phyloP scores from a whole-genome alignment of 2,888 invertebrate species.

The Hyposoter didymator region DNA sequence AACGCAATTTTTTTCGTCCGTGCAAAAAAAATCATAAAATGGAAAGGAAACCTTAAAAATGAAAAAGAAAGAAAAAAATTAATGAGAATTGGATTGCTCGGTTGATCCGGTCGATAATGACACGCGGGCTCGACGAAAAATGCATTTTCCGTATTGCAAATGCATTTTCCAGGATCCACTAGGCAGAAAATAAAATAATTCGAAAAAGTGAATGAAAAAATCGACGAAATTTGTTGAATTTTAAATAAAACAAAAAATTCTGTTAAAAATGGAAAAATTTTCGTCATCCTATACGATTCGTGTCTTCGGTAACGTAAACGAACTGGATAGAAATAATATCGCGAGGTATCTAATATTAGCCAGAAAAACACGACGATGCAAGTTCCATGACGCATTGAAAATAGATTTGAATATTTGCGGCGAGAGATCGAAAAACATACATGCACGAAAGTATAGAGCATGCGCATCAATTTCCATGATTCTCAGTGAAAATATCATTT shows the following conservation, averaged over 20 bases:
- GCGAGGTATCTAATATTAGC: conserved; percentile 59
- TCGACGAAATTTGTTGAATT: background rate
- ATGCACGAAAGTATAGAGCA: conserved; percentile 24
- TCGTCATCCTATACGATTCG: background rate
- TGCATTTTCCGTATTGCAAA: background rate
- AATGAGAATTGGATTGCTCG: conserved; percentile 46
- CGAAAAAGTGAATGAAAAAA: background rate
- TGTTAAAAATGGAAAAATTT: background rate
- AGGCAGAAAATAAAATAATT: background rate
- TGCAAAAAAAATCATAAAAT: conserved; percentile 27
- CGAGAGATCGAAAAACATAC: conserved; percentile 60
- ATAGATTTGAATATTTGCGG: conserved; percentile 64
- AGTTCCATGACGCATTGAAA: conserved; percentile 61
- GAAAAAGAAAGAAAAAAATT: conserved; percentile 2
- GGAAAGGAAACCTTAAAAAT: conserved; percentile 37
- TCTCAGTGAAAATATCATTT: conserved; percentile 16
- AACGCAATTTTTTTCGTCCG: background rate
- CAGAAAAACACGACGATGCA: conserved; percentile 45
- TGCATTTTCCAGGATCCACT: background rate
- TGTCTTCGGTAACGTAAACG: background rate
- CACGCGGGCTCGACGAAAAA: conserved; percentile 18
- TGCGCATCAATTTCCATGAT: conserved; percentile 9
- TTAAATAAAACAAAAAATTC: background rate
- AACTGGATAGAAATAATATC: conserved; percentile 35
- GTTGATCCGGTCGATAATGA: conserved; percentile 39